A percentile compares a stretch with the other conserved stretches of the same genome.
Conservation (phyloP, 2,113 vertebrate species). For the Columbina picui region DNA sequence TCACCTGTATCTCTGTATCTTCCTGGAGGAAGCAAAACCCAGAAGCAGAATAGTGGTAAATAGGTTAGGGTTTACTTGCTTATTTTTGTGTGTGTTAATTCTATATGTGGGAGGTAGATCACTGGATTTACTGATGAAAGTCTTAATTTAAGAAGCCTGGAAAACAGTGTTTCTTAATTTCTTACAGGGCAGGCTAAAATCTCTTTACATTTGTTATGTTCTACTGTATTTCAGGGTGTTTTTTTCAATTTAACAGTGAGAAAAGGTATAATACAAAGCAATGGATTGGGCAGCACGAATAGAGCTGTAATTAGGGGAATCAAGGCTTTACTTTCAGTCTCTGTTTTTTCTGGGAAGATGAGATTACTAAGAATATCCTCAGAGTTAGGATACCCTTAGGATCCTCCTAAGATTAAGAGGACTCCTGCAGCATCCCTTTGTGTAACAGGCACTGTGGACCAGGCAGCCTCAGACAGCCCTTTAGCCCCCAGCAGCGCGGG, state of each 20-base stretch:
- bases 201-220: neutral
- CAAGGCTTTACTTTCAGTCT: neutral
- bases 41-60: neutral
- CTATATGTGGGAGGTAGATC: neutral
- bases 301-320: neutral
- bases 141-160: neutral
- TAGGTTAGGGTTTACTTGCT: neutral
- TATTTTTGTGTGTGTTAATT: neutral
- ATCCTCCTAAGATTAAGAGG: neutral
- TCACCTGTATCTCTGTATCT: neutral
- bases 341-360: neutral
- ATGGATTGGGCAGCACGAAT: neutral
- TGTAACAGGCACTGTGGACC: neutral
- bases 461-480: constrained; percentile 45
- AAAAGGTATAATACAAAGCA: neutral
- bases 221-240: neutral
- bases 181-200: neutral
- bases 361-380: neutral
- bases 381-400: neutral
- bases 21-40: neutral
- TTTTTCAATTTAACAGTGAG: neutral
- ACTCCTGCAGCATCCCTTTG: neutral
- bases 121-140: neutral
- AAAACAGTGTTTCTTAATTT: neutral
- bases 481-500: constrained; percentile 30